Evolutionary conservation across 2,113 vertebrate species (phyloP).

Genomic region (Mixornis gularis): DNA sequence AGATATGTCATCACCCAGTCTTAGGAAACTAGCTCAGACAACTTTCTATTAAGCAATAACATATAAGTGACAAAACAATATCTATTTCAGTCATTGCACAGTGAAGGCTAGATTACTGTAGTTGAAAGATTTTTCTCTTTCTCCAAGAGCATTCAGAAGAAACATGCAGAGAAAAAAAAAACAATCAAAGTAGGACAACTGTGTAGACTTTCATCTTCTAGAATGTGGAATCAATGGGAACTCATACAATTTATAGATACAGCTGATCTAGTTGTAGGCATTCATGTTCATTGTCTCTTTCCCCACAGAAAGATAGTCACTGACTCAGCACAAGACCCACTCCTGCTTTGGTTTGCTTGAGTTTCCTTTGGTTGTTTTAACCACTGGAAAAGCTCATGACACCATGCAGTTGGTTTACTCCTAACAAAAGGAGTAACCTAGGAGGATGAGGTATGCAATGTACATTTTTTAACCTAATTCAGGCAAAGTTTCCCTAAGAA

Average conservation of each 20-base stretch:
- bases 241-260: neutral
- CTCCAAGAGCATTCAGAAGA: neutral
- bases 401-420: neutral
- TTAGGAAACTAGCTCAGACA: neutral
- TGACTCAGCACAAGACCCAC: neutral
- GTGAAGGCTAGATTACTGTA: neutral
- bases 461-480: neutral
- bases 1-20: constrained; percentile 19
- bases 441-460: neutral
- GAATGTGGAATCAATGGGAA: neutral
- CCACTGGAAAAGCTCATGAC: neutral
- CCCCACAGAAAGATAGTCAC: neutral
- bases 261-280: neutral
- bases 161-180: neutral
- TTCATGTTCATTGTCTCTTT: neutral
- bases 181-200: neutral
- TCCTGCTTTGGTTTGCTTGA: neutral
- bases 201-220: neutral
- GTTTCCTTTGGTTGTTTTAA: neutral
- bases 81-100: constrained; percentile 15
- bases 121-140: constrained; percentile 40
- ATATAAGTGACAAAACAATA: constrained; percentile 14
- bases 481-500: neutral
- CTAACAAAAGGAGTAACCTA: neutral
- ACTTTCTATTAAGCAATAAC: constrained; percentile 36